Percentiles rank a stretch among this genome's conserved stretches.
phyloP scores from a whole-genome alignment of 2,888 invertebrate species.

The Bibio marci region DNA sequence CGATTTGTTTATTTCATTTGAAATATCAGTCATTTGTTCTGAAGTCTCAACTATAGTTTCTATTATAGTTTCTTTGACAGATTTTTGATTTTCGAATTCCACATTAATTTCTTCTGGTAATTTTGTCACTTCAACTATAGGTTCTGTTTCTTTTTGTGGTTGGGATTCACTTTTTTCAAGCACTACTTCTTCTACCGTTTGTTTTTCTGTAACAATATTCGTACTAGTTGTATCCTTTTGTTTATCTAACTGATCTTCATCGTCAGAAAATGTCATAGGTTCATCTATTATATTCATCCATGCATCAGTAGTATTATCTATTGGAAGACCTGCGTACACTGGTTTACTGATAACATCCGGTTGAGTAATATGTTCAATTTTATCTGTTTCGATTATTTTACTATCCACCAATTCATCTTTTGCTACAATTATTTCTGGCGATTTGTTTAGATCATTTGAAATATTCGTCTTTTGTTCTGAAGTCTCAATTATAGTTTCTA shows the following conservation, averaged over 20 bases:
- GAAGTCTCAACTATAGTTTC: not conserved
- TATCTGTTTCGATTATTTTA: too few species aligned
- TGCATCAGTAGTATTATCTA: conserved; percentile 17
- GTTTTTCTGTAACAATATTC: not conserved
- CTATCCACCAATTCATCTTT: too few species aligned
- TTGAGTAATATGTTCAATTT: not conserved
- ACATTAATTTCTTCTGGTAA: conserved; percentile 3
- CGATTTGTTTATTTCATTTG: too few species aligned
- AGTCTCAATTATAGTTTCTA: not conserved
- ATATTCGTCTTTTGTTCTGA: not conserved
- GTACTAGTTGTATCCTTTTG: too few species aligned
- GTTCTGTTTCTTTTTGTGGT: too few species aligned
- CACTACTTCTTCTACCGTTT: not conserved
- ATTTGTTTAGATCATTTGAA: too few species aligned
- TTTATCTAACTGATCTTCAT: conserved; percentile 9
- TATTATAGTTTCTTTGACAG: not conserved
- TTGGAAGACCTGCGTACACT: conserved; percentile 18
- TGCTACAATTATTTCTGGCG: conserved; percentile 1
- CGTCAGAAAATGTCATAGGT: conserved; percentile 16
- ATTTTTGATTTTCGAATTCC: not conserved
- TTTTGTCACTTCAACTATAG: conserved; percentile 1
- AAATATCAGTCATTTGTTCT: too few species aligned
- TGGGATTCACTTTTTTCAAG: too few species aligned
- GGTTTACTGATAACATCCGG: conserved; percentile 7
- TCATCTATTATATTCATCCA: conserved; percentile 24